Evolutionary conservation across 1,140 invertebrate genomes (phyloP).

Genomic region (Cydia splendana): DNA sequence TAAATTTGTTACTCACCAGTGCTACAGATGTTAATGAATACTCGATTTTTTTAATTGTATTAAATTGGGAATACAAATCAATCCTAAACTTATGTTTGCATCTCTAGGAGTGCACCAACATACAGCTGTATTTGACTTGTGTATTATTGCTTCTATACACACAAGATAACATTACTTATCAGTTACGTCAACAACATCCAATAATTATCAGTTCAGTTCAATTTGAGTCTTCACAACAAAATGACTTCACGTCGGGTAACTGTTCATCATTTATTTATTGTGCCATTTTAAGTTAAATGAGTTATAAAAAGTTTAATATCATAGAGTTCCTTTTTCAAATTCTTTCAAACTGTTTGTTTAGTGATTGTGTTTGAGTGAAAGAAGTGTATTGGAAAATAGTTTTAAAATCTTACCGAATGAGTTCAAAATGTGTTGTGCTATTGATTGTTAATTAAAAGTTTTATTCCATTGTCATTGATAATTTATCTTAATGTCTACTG

Average conservation of each 20-base stretch:
- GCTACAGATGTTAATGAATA: background rate
- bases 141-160: conserved; percentile 54
- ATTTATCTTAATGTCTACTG: conserved; percentile 24
- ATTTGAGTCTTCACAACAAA: conserved; percentile 63
- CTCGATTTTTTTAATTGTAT: background rate
- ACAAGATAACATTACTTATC: conserved; percentile 72
- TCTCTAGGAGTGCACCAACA: background rate
- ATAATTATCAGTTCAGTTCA: conserved; percentile 65
- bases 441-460: background rate
- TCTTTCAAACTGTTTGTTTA: background rate
- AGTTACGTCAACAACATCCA: conserved; percentile 62
- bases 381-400: conserved; percentile 23
- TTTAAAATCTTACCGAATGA: conserved; percentile 33
- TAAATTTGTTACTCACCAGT: conserved; percentile 23
- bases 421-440: conserved; percentile 21
- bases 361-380: conserved; percentile 3
- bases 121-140: conserved; percentile 44
- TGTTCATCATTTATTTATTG: conserved; percentile 43
- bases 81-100: background rate
- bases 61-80: background rate
- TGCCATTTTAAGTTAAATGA: background rate
- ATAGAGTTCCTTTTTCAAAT: conserved; percentile 30
- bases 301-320: background rate
- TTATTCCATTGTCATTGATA: background rate
- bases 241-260: conserved; percentile 74